Conservation (phyloP, 2,888 invertebrate species). For the Troides aeacus region DNA sequence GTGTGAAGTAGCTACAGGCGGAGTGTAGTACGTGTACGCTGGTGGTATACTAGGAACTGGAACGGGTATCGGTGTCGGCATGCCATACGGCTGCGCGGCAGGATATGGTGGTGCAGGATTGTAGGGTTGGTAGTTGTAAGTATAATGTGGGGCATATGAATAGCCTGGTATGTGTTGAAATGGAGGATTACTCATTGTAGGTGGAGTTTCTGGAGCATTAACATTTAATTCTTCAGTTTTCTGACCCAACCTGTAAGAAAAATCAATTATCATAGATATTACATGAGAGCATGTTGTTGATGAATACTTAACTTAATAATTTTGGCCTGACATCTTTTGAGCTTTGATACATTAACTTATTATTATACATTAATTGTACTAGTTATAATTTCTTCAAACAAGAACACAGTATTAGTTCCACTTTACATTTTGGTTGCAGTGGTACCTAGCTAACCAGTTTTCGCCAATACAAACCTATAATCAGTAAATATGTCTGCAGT, state of each 20-base stretch:
- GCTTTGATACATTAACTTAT: too few species aligned
- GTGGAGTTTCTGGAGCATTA: slow-evolving; percentile 50
- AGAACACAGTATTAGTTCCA: too few species aligned
- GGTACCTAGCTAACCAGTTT: too few species aligned
- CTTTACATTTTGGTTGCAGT: too few species aligned
- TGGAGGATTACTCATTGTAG: slow-evolving; percentile 65
- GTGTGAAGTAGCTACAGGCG: slow-evolving; percentile 40
- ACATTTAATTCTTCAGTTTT: slow-evolving; percentile 67
- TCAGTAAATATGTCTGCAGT: too few species aligned
- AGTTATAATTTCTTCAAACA: too few species aligned
- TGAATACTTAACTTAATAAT: too few species aligned
- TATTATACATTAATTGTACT: too few species aligned
- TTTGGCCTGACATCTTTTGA: too few species aligned
- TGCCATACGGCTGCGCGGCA: slow-evolving; percentile 55
- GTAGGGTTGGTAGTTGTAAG: slow-evolving; percentile 57
- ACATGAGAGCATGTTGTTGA: background rate
- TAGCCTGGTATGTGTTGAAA: slow-evolving; percentile 64
- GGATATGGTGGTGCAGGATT: slow-evolving; percentile 59
- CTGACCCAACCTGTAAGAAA: slow-evolving; percentile 62
- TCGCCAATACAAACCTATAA: too few species aligned
- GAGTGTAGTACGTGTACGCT: slow-evolving; percentile 54
- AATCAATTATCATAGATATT: background rate
- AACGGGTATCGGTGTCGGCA: slow-evolving; percentile 52
- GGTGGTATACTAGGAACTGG: slow-evolving; percentile 44
- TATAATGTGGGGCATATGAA: slow-evolving; percentile 52